Percentiles rank a stretch among this genome's conserved stretches.
Evolutionary conservation across 2,113 vertebrate genomes (phyloP).

Genomic region (Garra rufa): DNA sequence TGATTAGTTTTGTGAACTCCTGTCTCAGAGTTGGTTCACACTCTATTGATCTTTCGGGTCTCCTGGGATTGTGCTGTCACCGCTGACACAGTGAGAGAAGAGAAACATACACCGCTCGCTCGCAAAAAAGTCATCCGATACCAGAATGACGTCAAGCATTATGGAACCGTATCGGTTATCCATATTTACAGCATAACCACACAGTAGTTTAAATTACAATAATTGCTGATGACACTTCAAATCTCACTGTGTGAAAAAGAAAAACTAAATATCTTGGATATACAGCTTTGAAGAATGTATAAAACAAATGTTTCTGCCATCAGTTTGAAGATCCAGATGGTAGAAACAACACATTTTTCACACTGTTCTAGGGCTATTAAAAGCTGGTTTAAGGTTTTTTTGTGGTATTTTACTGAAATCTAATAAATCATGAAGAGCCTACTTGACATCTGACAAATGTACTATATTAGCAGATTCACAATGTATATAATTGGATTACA

Average conservation of each 20-base stretch:
- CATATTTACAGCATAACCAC: neutral
- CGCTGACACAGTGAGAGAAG: slow-evolving; percentile 12
- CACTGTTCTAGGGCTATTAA: slow-evolving; percentile 18
- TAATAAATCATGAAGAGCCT: neutral
- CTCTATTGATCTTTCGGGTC: slow-evolving; percentile 13
- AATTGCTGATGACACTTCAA: slow-evolving; percentile 7
- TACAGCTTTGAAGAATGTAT: neutral
- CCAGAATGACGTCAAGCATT: slow-evolving; percentile 6
- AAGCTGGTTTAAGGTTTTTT: neutral
- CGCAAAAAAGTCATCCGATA: slow-evolving; percentile 7
- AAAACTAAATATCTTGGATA: neutral
- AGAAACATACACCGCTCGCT: slow-evolving; percentile 16
- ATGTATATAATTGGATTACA: neutral
- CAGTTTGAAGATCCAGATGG: slow-evolving; percentile 13
- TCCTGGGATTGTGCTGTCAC: slow-evolving; percentile 24
- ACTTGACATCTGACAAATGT: slow-evolving; percentile 9
- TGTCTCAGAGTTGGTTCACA: slow-evolving; percentile 22
- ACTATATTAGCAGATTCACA: slow-evolving; percentile 15
- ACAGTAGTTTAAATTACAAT: neutral
- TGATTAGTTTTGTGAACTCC: slow-evolving; percentile 26
- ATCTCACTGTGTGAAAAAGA: neutral
- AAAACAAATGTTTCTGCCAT: slow-evolving; percentile 8
- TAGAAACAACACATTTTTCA: neutral
- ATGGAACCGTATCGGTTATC: neutral
- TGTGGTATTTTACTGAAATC: neutral